Base-by-base conservation (phyloP, 2,888 invertebrate genomes). In the Notodonta ziczac region DNA sequence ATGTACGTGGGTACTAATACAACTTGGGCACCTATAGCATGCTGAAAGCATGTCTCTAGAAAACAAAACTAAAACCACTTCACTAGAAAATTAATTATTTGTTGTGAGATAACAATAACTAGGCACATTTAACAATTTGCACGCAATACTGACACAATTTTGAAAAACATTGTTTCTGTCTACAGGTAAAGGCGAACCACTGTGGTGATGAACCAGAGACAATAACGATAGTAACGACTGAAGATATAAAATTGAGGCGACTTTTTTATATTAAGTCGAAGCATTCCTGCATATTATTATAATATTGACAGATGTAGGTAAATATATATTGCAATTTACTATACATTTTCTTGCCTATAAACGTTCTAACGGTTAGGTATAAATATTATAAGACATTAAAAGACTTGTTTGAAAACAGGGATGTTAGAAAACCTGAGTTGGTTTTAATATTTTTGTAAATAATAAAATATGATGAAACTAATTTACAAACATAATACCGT, bases 51-150 rank as follows among this genome's bases (percentile, higher is more conserved):
- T 87, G 86, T 80, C 53, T 69, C 67, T 71, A 62, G 61, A 78
- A 57, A 14, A 70, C 65, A 66, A 65, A 61, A 65, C 61, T 64
- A 61, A 57, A 60, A 66, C 54, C 63, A 67, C 70, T 80, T 70
- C 69, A 65, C 60, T 68, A 67, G 63, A 69, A 78, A 83, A 87
- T 90, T 89, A 89, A 24, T 74, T 91, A 94, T 94, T 94, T 94
- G 94, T 94, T 94, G 94, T 94, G 94, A 94, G 94, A 94, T 90
- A 89, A 89, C 85, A 83, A 72, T 78, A 75, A 70, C 70, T 76
- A 60, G 61, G 82, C 73, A 76, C 68, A 63, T 73, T 62, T 71
- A 53, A 61, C 57, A 61, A 46, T 51, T 56, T 70, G 69, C 70
- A 72, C 74, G 70, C 62, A 39, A 61, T 56, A 13, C 0, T 42